Conservation (phyloP, 1,140 invertebrate species). For the Tenebrio molitor region DNA sequence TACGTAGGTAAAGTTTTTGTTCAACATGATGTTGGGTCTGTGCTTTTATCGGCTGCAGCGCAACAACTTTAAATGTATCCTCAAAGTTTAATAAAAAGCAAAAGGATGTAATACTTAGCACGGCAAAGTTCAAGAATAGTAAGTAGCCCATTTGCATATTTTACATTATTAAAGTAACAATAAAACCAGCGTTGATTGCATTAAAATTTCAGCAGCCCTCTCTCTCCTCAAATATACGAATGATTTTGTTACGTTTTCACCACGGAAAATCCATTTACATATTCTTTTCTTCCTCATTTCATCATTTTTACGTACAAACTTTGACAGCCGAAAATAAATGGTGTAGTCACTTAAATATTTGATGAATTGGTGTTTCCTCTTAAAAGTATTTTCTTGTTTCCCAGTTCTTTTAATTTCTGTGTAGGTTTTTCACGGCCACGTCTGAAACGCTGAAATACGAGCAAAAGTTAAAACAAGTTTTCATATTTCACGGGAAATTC, state of each 20-base stretch:
- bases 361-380: slow-evolving; percentile 42
- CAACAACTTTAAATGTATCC: not conserved
- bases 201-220: slow-evolving; percentile 15
- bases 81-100: slow-evolving; percentile 22
- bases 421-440: slow-evolving; percentile 9
- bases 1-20: slow-evolving; percentile 1
- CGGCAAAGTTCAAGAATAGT: slow-evolving; percentile 20
- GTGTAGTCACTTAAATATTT: slow-evolving; percentile 43
- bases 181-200: slow-evolving; percentile 29
- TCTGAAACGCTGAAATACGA: slow-evolving; percentile 18
- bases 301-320: slow-evolving; percentile 17
- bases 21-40: not conserved
- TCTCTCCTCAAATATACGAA: not conserved
- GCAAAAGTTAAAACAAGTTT: slow-evolving; percentile 22
- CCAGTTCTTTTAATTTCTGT: slow-evolving; percentile 19
- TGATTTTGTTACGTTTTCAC: slow-evolving; percentile 7
- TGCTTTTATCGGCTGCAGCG: not conserved
- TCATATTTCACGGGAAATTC: not conserved
- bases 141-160: slow-evolving; percentile 19
- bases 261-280: slow-evolving; percentile 22
- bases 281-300: slow-evolving; percentile 31
- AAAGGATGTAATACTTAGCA: slow-evolving; percentile 8
- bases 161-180: slow-evolving; percentile 31
- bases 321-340: slow-evolving; percentile 42
- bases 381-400: slow-evolving; percentile 45